Evolutionary conservation across 2,888 invertebrate species (phyloP), one percentile per base, ranked within the genome.

Genomic region (Dorcus parallelipipedus): DNA sequence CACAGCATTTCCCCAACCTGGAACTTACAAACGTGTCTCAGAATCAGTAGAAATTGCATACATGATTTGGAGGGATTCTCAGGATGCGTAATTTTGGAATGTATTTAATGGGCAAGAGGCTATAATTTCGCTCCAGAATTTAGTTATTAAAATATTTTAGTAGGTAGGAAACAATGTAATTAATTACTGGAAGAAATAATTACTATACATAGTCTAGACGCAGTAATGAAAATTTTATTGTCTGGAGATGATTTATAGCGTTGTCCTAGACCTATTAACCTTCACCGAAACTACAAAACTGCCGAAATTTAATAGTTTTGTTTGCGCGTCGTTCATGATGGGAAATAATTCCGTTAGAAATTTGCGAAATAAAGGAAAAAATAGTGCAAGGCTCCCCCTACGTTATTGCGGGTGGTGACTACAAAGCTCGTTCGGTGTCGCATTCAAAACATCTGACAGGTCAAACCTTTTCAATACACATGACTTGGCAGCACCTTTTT

Each of bases 1-100:
- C 75, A 74, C 64, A 73, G 73, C 73, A 74, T 73, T 53, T 52
- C 39, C 39, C 8, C 42, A 7, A 10, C 10, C 42, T 17, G 9
- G 42, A 42, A 10, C 42, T 42, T 33, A 33, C 26, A 7, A 33
- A 33, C 26, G 26, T 33, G 26, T 14, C 14, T 14, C 14, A 14
- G 14, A 1, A 14, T 14, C 14, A 14, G 14, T 14, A 14, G 14
- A 14, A 14, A 14, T 14, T 14, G 14, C 14, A 14, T 1, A 14
- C 14, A 20, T 3, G 20, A 3, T 3, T 20, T 20, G 26, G 26
- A 2, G 26, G 5, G 41, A 45, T 50, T 52, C 33, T 9, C 17
- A 20, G 20, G 20, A 14, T 14, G 14, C 33, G 26, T 26, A 14
- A 14, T 14, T 14, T 14, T 14, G 14, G 14, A 14, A 14, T 14